These are phyloP conservation scores for Cephus sareptanus DNA, from an alignment of 2,888 invertebrate species.

Conservation along the genomic window DNA sequence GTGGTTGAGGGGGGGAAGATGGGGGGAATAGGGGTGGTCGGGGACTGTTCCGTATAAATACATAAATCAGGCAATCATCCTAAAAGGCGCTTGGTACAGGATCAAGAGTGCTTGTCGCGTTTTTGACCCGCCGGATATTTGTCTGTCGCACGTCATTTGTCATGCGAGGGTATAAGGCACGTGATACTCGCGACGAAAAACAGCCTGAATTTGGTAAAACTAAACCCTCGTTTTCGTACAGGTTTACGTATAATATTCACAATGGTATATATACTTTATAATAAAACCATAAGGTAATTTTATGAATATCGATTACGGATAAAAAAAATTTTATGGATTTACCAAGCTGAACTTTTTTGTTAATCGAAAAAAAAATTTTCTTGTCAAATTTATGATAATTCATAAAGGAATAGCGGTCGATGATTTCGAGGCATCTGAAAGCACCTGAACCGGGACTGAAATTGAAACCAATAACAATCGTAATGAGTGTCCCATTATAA, in stretches of 20 bases:
- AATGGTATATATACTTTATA: background rate
- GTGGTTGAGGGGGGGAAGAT: constrained; percentile 20
- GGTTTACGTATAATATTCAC: background rate
- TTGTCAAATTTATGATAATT: too few species aligned
- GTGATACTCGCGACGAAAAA: constrained; percentile 23
- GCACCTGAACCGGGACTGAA: background rate
- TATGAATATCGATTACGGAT: background rate
- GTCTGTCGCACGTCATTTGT: constrained; percentile 55
- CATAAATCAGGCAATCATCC: constrained; percentile 63
- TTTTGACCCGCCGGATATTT: constrained; percentile 49
- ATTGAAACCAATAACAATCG: constrained; percentile 13
- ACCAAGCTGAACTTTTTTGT: background rate
- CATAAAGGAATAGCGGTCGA: background rate
- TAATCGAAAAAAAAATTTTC: background rate
- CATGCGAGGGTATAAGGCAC: constrained; percentile 27
- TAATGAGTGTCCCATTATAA: constrained; percentile 17
- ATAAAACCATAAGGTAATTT: background rate
- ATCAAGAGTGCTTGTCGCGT: constrained; percentile 28
- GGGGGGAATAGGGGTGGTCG: constrained; percentile 21
- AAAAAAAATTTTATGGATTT: background rate
- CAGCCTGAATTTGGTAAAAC: constrained; percentile 8
- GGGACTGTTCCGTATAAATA: constrained; percentile 46
- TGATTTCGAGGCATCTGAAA: background rate
- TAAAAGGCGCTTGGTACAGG: constrained; percentile 47
- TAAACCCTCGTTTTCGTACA: background rate